Evolutionary conservation across 2,797 vertebrate genomes (phyloP).

Genomic region (Acanthurus lineatus): DNA sequence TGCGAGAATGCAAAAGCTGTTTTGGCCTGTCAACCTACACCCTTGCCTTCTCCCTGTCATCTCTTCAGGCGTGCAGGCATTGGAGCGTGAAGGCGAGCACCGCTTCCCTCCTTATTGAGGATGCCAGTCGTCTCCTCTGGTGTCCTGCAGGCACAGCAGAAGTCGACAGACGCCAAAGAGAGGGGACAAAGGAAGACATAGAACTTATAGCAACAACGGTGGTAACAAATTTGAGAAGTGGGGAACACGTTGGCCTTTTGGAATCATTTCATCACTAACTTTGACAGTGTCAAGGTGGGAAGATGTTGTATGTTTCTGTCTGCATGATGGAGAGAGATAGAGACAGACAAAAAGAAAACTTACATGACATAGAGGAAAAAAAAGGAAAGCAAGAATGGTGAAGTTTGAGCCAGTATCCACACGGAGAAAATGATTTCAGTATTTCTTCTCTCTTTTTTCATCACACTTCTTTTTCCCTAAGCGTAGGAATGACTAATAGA

Average conservation of each 20-base stretch:
- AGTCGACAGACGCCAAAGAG: slow-evolving; percentile 63
- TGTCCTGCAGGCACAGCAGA: slow-evolving; percentile 74
- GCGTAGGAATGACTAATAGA: slow-evolving; percentile 61
- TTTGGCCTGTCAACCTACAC: slow-evolving; percentile 75
- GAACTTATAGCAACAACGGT: slow-evolving; percentile 66
- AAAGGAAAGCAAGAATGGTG: not conserved
- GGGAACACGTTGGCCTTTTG: slow-evolving; percentile 41
- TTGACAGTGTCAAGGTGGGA: slow-evolving; percentile 48
- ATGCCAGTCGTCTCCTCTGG: slow-evolving; percentile 70
- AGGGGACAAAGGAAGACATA: slow-evolving; percentile 61
- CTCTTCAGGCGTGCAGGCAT: slow-evolving; percentile 63
- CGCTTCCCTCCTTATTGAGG: slow-evolving; percentile 66
- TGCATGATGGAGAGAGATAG: slow-evolving; percentile 10
- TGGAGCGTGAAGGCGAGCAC: slow-evolving; percentile 71
- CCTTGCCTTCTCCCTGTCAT: slow-evolving; percentile 80
- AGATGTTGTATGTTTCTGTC: slow-evolving; percentile 12
- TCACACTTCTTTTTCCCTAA: slow-evolving; percentile 45
- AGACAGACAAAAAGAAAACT: slow-evolving; percentile 23
- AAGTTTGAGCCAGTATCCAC: slow-evolving; percentile 37
- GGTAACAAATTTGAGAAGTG: slow-evolving; percentile 57
- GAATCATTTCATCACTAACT: slow-evolving; percentile 55
- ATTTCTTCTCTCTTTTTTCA: slow-evolving; percentile 45
- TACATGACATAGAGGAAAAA: not conserved
- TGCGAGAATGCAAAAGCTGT: slow-evolving; percentile 62
- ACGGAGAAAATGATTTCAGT: slow-evolving; percentile 39